Evolutionary conservation across 2,113 vertebrate genomes (phyloP).

Genomic region (Crotalus tigris): DNA sequence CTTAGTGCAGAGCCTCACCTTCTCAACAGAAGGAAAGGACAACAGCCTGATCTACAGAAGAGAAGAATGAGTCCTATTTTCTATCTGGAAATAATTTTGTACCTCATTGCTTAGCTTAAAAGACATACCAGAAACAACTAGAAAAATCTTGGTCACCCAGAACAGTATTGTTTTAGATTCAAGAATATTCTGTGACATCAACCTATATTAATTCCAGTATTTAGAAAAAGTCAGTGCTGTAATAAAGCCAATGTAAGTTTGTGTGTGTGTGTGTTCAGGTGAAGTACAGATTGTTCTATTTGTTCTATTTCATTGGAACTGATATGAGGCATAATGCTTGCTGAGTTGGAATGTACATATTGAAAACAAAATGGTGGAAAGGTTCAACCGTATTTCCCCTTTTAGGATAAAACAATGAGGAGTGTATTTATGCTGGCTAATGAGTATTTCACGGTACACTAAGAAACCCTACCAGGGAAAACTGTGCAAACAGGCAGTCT

Average conservation of each 20-base stretch:
- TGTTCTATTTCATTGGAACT: not conserved
- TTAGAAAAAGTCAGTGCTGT: not conserved
- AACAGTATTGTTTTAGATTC: not conserved
- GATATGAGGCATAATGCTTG: conserved; percentile 4
- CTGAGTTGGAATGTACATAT: conserved; percentile 2
- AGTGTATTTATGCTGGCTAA: conserved; percentile 44
- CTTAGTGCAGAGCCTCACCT: not conserved
- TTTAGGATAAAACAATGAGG: conserved; percentile 41
- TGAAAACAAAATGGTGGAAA: conserved; percentile 27
- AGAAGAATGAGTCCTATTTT: not conserved
- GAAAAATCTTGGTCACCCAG: not conserved
- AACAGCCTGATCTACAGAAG: not conserved
- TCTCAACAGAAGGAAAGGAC: not conserved
- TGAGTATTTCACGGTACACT: conserved; percentile 43
- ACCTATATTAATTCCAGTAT: not conserved
- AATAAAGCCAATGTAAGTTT: not conserved
- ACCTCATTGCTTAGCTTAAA: not conserved
- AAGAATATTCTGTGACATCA: not conserved
- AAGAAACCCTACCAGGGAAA: conserved; percentile 28
- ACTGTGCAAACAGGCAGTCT: not conserved
- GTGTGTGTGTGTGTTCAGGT: not conserved
- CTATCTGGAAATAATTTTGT: not conserved
- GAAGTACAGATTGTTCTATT: not conserved
- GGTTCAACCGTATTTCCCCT: conserved; percentile 21
- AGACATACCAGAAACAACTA: not conserved